A percentile compares a stretch with the other conserved stretches of the same genome.
Conservation (phyloP, 2,888 invertebrate genomes). For the Hirtodrosophila trivittata region DNA sequence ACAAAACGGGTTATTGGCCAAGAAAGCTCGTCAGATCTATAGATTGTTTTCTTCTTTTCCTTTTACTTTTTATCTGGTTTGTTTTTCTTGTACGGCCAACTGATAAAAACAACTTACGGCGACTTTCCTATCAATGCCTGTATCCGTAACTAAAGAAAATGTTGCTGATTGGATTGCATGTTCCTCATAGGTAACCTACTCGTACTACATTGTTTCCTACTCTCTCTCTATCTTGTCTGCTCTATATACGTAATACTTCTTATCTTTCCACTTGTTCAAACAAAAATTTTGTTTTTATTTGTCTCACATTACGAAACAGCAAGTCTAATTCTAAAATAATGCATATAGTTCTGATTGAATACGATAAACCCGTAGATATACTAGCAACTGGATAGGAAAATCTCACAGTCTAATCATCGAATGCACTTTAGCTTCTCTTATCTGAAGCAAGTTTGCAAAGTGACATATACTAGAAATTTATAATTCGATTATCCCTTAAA, state of each 20-base stretch:
- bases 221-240: constrained; percentile 2
- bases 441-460: no score
- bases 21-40: constrained; percentile 1
- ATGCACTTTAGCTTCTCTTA: no score
- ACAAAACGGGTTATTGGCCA: constrained; percentile 3
- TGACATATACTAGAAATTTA: no score
- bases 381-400: no score
- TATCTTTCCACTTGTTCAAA: constrained; percentile 50
- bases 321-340: no score
- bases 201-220: neutral
- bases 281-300: constrained; percentile 20
- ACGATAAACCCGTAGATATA: no score
- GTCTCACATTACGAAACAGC: neutral
- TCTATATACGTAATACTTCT: constrained; percentile 7
- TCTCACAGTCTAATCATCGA: no score
- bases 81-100: neutral
- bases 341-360: no score
- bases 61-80: constrained; percentile 3
- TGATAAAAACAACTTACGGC: neutral
- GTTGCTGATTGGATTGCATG: constrained; percentile 49
- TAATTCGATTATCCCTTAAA: no score
- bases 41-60: neutral
- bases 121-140: constrained; percentile 24
- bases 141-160: constrained; percentile 22
- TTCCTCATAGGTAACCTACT: constrained; percentile 11